Base-by-base conservation (phyloP, 2,888 invertebrate genomes). In the Nephrocerus scutellatus region DNA sequence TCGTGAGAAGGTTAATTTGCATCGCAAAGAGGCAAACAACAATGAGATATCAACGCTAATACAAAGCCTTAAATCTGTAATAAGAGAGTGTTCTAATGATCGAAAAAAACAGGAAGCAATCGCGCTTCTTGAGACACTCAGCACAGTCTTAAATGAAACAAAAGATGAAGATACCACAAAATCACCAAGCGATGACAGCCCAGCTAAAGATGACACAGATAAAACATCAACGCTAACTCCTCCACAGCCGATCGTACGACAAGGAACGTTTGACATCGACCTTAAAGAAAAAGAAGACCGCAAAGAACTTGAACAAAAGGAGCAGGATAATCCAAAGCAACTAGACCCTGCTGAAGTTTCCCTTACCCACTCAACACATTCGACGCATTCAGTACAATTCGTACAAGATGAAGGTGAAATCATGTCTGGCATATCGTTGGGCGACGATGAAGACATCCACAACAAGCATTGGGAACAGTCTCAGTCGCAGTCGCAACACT, bases 181-280 rank as follows among this genome's bases (percentile, higher is more conserved):
- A 5, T 13, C 14, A 26, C 10, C 12, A 4, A 35, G 26, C 7
- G 15, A 33, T 8, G 13, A 33, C 7, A 36, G 23, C 5, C 13
- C 29, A n/a, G 15, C 21, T n/a, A 15, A 34, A 5, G 2, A 4
- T 5, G 14, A 29, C 9, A 30, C 21, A n/a, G 30, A 34, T 9
- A 12, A 37, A 26, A 10, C 9, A 8, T 9, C 16, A 7, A 28
- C 15, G 1, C 13, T 39, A 22, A 28, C 38, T 5, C 43, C 46
- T 6, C 50, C 30, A 20, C 50, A 53, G 8, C 40, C 52, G 1
- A 53, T 59, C 20, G 38, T 50, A 7, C 49, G 60, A 2, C 55
- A 60, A 36, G 55, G 53, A 5, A 60, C 58, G 2, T 60, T 60
- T 36, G 54, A 58, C 32, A 37, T 57, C 7, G 58, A 59, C 12